Evolutionary conservation across 2,888 invertebrate species (phyloP), one percentile per base, ranked within the genome.

Genomic region (Apantesis nais): DNA sequence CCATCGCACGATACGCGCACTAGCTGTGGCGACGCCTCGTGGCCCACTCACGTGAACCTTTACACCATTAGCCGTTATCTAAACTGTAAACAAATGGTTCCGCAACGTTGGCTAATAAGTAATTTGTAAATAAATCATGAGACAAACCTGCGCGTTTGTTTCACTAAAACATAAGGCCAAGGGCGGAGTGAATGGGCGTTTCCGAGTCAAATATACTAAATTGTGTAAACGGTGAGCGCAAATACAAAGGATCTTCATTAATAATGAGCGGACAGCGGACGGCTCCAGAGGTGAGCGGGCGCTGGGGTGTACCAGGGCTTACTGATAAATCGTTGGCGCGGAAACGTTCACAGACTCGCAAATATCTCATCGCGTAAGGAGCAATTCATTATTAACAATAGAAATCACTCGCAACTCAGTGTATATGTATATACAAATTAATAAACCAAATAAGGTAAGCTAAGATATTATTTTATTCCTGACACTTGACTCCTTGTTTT

Each of bases 211-310:
- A 58, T 58, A 16, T 29, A 58, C 58, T 58, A 58, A 58, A 58
- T 58, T 58, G 58, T 58, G 58, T 58, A 58, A 58, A 58, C 58
- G 25, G 29, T 58, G 58, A 58, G 58, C 58, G 29, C 29, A 58
- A 58, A 58, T 58, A 58, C 58, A 58, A 58, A 58, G 58, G 58
- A 58, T 58, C 58, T 58, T 58, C 58, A 58, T 58, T 58, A 58
- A 58, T 58, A 58, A 58, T 58, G 58, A 29, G 29, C 58, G 58
- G 58, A 58, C 58, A 58, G 58, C 58, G 58, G 58, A 58, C 58
- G 29, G 58, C 58, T 58, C 8, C 29, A 58, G 29, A 58, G 58
- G 58, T 58, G 58, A 58, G 14, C 58, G 29, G 29, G 14, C 29
- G 58, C 7, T 29, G 58, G 29, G 58, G 14, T 16, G 25, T 29